Percentiles rank a stretch among this genome's conserved stretches.
Conservation (phyloP, 2,888 invertebrate genomes). For the Drosophila neonasuta region DNA sequence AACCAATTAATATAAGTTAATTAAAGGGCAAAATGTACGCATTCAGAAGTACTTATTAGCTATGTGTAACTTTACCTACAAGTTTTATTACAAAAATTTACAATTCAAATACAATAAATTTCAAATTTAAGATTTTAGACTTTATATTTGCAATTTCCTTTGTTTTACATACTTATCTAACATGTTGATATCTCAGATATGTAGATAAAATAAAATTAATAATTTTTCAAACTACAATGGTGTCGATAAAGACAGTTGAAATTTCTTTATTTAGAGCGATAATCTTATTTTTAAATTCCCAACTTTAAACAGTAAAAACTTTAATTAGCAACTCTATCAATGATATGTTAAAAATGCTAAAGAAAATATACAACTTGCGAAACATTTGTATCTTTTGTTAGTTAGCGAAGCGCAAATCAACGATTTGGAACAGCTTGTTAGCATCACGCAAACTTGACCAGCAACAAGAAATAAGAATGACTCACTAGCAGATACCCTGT, state of each 20-base stretch:
- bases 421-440: slow-evolving; percentile 35
- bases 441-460: slow-evolving; percentile 23
- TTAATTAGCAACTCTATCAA: slow-evolving; percentile 16
- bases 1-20: too few species aligned
- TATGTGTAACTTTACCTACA: too few species aligned
- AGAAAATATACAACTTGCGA: slow-evolving; percentile 7
- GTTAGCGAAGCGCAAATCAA: slow-evolving; percentile 36
- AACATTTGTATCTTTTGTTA: slow-evolving; percentile 6
- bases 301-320: slow-evolving; percentile 1
- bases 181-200: too few species aligned
- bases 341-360: slow-evolving; percentile 25
- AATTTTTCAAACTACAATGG: not conserved
- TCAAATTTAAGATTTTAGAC: too few species aligned
- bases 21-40: too few species aligned
- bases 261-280: not conserved
- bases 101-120: too few species aligned
- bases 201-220: too few species aligned
- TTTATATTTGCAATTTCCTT: too few species aligned
- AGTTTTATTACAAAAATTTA: too few species aligned
- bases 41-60: too few species aligned
- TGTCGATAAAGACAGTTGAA: not conserved
- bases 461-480: not conserved
- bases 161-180: too few species aligned
- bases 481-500: not conserved
- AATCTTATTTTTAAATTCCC: not conserved